Evolutionary conservation across 2,797 vertebrate species (phyloP), one percentile per base, ranked within the genome.

Genomic region (Poecilia velifera): DNA sequence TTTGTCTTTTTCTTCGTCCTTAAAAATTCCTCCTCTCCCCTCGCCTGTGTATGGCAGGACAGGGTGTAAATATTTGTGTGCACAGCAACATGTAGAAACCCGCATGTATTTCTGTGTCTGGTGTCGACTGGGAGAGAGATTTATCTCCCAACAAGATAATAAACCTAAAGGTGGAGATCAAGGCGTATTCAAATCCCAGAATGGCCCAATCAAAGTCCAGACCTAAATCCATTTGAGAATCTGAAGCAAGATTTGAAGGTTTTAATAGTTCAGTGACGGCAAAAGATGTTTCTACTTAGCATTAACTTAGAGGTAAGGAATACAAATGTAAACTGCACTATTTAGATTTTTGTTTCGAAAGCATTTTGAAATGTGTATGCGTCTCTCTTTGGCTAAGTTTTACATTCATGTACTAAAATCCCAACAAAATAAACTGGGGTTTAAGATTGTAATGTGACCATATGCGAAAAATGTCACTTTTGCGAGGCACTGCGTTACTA

Each of bases 31-130:
- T 86, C 59, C 55, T 66, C 31, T 47, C 62, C 74, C 6, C 68
- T 36, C 41, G 76, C 76, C 74, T 70, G 75, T 72, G 82, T 84
- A 91, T 31, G n/a, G 94, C 92, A n/a, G 71, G 85, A 73, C 57
- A 72, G 25, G 57, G 85, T 84, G 88, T 92, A 86, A 91, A 93
- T 91, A 93, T 93, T 85, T 86, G 85, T 85, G 83, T 88, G 88
- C 77, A 53, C 86, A 85, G 82, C 90, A 91, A 84, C 83, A 28
- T 14, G 55, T 28, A 59, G 4, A 59, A 31, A 31, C 12, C n/a
- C 62, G 71, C 28, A 90, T 91, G 78, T 79, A 83, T 88, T 82
- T 76, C 71, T 83, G 82, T 79, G 81, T 86, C 73, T 78, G 86
- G 84, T 57, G 77, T 78, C 71, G 59, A 18, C 31, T 62, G 57